These are phyloP conservation scores for Tribolium freemani DNA, from an alignment of 2,888 invertebrate genomes.

Conservation along the genomic window DNA sequence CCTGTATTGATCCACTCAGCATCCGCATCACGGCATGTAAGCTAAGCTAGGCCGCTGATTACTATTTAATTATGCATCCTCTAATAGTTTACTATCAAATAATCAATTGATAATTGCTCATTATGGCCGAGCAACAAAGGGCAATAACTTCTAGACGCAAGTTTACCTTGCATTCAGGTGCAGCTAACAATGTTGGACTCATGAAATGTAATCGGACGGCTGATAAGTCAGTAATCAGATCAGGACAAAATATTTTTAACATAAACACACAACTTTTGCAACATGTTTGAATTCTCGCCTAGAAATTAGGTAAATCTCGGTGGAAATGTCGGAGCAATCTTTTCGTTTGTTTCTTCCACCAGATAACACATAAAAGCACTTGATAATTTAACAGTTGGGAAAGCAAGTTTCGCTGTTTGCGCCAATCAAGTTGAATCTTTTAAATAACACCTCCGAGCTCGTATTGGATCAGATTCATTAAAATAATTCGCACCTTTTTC, in stretches of 20 bases:
- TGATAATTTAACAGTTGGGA: constrained; percentile 1
- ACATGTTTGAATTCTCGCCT: not conserved
- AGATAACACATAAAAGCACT: constrained; percentile 1
- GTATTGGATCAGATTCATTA: not conserved
- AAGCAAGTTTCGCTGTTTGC: constrained; percentile 3
- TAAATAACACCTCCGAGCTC: not conserved
- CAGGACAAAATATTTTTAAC: no score
- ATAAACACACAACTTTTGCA: no score
- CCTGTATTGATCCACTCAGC: constrained; percentile 47
- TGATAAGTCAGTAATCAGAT: no score
- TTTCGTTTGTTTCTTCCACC: not conserved
- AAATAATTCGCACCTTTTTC: constrained; percentile 11
- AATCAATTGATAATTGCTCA: constrained; percentile 29
- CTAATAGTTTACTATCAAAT: constrained; percentile 34
- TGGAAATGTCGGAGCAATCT: not conserved
- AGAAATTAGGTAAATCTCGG: constrained; percentile 14
- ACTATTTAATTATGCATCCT: constrained; percentile 45
- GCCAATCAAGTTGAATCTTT: constrained; percentile 9
- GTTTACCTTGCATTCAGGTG: not conserved
- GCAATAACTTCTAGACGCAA: not conserved
- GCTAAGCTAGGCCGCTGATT: constrained; percentile 39
- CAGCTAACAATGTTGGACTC: not conserved
- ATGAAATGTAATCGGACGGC: not conserved
- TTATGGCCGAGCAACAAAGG: not conserved
- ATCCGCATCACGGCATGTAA: constrained; percentile 41